phyloP scores from a whole-genome alignment of 2,113 vertebrate genomes.

The Daboia siamensis region DNA sequence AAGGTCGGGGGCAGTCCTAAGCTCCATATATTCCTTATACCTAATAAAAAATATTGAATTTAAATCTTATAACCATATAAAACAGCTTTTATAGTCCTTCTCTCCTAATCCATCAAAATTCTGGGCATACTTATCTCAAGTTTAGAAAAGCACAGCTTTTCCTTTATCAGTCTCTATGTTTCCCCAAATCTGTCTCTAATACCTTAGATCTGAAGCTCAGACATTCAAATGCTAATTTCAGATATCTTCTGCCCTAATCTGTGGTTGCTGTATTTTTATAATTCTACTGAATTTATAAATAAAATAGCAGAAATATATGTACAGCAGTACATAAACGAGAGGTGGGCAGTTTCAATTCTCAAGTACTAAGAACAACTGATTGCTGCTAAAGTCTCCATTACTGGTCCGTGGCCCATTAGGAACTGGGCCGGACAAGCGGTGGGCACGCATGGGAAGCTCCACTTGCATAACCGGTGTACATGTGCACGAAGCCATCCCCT shows the following conservation, averaged over 20 bases:
- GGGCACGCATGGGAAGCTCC: too few relatives aligned
- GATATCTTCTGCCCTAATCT: background rate
- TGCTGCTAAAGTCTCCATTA: background rate
- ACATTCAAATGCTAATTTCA: background rate
- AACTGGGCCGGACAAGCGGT: too few relatives aligned
- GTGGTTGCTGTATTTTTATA: background rate
- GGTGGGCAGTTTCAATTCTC: background rate
- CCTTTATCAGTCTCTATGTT: too few relatives aligned
- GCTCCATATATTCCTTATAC: too few relatives aligned
- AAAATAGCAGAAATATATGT: background rate
- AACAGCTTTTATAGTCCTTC: background rate
- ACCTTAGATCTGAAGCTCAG: background rate
- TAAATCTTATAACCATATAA: background rate
- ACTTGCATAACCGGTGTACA: too few relatives aligned
- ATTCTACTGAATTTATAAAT: background rate
- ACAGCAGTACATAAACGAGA: background rate
- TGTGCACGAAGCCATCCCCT: too few relatives aligned
- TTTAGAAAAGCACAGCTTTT: background rate
- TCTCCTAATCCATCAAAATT: background rate
- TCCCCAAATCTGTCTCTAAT: background rate
- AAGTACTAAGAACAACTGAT: background rate
- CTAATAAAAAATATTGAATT: background rate
- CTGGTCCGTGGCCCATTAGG: too few relatives aligned
- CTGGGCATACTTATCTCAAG: background rate
- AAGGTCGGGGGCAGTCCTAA: too few relatives aligned